These are phyloP conservation scores for Erpetoichthys calabaricus DNA, from an alignment of 2,797 vertebrate genomes.

Conservation along the genomic window DNA sequence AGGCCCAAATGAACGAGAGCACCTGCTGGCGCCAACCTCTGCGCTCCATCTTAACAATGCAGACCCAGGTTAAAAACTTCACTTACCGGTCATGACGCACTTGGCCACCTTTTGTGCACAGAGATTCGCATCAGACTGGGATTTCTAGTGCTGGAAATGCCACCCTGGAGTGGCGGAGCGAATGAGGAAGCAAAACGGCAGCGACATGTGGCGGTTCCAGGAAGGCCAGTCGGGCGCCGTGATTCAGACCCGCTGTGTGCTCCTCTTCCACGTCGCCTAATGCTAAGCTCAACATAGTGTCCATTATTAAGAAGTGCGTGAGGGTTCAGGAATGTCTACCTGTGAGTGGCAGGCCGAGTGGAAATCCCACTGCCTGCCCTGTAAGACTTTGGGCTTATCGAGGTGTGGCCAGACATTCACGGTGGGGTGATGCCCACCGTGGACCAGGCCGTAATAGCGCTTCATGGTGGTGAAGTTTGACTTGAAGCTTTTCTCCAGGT, in stretches of 20 bases:
- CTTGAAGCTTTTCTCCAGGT: too few species aligned
- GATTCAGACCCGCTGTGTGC: slow-evolving; percentile 16
- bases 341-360: too few species aligned
- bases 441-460: too few species aligned
- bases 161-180: slow-evolving; percentile 11
- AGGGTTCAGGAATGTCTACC: too few species aligned
- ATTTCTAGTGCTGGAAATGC: slow-evolving; percentile 4
- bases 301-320: too few species aligned
- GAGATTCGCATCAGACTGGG: too few species aligned
- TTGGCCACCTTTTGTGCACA: slow-evolving; percentile 51
- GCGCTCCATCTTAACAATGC: slow-evolving; percentile 67
- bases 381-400: too few species aligned
- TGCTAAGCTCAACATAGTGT: background rate
- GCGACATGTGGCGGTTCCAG: slow-evolving; percentile 13
- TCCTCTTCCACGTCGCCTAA: slow-evolving; percentile 20
- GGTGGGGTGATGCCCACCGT: too few species aligned
- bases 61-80: slow-evolving; percentile 77
- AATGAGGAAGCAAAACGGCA: slow-evolving; percentile 53
- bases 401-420: too few species aligned
- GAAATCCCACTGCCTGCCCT: too few species aligned
- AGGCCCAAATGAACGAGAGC: too few species aligned
- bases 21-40: slow-evolving; percentile 6
- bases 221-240: background rate
- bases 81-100: slow-evolving; percentile 75
- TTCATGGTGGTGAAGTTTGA: too few species aligned